Base-by-base conservation (phyloP, 2,113 vertebrate genomes). In the Xyliphius kryptos region DNA sequence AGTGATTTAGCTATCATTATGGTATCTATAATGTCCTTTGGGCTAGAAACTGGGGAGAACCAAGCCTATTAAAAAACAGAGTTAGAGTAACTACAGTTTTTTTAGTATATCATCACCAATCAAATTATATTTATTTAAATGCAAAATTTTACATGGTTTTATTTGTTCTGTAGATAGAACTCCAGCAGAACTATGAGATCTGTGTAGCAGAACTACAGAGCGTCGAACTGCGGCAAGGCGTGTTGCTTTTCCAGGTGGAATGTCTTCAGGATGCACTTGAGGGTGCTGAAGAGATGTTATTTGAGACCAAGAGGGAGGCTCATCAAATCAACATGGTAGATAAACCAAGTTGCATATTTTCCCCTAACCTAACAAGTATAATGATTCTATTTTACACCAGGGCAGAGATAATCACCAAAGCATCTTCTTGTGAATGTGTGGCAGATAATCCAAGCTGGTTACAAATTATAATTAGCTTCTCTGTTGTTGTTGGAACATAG, bases 201-300 rank as follows among this genome's bases (percentile, higher is more conserved):
- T 82, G 74, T 58, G 69, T 88, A 63, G 81, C 82, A 76, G 85
- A 86, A 71, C 66, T 88, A 69, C 81, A 74, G 61, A 76, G 76
- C 53, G 66, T 88, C 73, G 86, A 87, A 76, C 75, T 89, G 3
- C 82, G 85, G 78, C 80, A 83, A 53, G 86, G 85, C 56, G 50
- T 76, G 48, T 74, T 87, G 74, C 70, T 86, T 69, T 87, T 89
- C 79, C 85, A 89, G 80, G 85, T 87, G 79, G 85, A 86, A 9
- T 77, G 83, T 46, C 79, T 89, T 66, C 86, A 86, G 79, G 87
- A 89, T 63, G 74, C 81, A 1, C 76, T 89, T 66, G 83, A 85
- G 77, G 68, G 83, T 15, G 78, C 83, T 1, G 87, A 89, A 68
- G 87, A 88, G 81, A 77, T 85, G 78, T 83, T 88, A 51, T 80